These are phyloP conservation scores for Agriopis aurantiaria DNA, from an alignment of 2,888 invertebrate genomes.

Conservation along the genomic window DNA sequence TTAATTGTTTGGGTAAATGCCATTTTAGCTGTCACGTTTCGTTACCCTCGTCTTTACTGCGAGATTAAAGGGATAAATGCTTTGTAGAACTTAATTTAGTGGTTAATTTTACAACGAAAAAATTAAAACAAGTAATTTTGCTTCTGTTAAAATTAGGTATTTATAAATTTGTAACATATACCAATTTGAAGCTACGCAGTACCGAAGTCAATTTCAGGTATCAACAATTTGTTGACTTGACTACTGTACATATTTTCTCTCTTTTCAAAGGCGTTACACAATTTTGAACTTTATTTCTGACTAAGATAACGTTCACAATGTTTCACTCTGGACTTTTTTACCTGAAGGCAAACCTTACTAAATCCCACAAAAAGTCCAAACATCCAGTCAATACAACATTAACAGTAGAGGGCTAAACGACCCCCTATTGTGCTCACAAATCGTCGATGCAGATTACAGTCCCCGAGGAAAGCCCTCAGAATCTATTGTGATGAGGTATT, in stretches of 20 bases:
- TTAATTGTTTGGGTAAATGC: slow-evolving; percentile 50
- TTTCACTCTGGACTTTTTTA: neutral
- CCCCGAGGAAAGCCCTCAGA: slow-evolving; percentile 41
- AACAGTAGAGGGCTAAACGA: slow-evolving; percentile 42
- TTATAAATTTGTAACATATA: slow-evolving; percentile 3
- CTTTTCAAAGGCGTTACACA: neutral
- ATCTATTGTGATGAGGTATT: slow-evolving; percentile 44
- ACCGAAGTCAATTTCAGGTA: neutral
- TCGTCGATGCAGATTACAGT: slow-evolving; percentile 47
- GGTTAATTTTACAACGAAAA: slow-evolving; percentile 29
- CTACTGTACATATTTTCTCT: no score
- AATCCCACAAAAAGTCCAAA: slow-evolving; percentile 13
- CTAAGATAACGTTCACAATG: neutral
- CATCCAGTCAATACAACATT: slow-evolving; percentile 28
- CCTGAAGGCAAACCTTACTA: slow-evolving; percentile 1
- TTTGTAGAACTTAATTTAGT: slow-evolving; percentile 41
- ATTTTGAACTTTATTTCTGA: neutral
- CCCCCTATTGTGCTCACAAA: slow-evolving; percentile 45
- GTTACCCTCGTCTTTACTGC: slow-evolving; percentile 46
- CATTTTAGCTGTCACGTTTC: slow-evolving; percentile 45
- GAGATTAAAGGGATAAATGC: slow-evolving; percentile 45
- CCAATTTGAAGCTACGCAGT: neutral
- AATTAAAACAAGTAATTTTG: slow-evolving; percentile 5
- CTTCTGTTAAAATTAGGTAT: slow-evolving; percentile 6
- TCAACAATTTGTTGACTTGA: neutral